Evolutionary conservation across 2,797 vertebrate species (phyloP), one percentile per base, ranked within the genome.

Genomic region (Acestrorhynchus altus): DNA sequence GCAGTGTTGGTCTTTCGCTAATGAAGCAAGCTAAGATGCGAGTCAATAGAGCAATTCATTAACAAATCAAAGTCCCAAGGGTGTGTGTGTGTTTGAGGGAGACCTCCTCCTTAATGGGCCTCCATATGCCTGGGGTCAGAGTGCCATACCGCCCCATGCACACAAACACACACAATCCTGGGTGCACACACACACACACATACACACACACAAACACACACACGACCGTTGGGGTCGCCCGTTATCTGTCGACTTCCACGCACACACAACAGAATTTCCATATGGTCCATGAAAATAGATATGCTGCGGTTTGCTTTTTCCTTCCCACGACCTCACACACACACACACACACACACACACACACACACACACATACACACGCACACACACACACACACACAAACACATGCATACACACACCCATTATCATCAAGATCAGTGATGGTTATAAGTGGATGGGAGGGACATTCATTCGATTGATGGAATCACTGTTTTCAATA

Each of bases 21-120:
- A 97, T 96, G 96, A 99, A 95, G 95, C 95, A 95, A 94, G 93
- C 92, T 90, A 96, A 93, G 95, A 96, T 96, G 93, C 93, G 95
- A 98, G 96, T 96, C 96, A 97, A 98, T 96, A 96, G 96, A 97
- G 95, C 96, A 97, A 97, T 99, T 98, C 96, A 98, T 98, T 98
- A 98, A 98, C 96, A 96, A 97, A 96, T 97, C 95, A 96, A 95
- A 96, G 96, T 96, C 96, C 95, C 96, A 88, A 68, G 93, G 95
- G 84, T 66, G 76, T 81, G 61, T 61, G 96, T 88, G 93, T 93
- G 92, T 95, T 95, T 93, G 94, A 94, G 93, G 94, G 95, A 95
- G 91, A 91, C 89, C 92, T 94, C 93, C 94, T 94, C 94, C 92
- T 94, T 95, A 96, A 94, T 92, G 92, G 92, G 89, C 90, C 93